Evolutionary conservation across 2,113 vertebrate species (phyloP).

Genomic region (Donacobius atricapilla): DNA sequence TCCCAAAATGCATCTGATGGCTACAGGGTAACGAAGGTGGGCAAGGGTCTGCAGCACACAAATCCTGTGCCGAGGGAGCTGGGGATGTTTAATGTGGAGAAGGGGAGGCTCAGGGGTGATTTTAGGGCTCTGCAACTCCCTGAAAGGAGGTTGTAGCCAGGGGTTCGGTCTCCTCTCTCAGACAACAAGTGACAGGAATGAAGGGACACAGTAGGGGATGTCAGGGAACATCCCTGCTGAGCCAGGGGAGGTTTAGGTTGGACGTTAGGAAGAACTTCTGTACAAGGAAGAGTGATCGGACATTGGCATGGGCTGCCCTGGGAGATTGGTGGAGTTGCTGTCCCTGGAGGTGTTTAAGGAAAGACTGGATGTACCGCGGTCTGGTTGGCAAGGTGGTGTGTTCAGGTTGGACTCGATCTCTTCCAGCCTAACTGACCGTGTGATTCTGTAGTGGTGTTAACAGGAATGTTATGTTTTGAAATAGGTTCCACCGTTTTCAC

Average conservation of each 20-base stretch:
- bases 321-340: background rate
- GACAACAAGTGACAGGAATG: background rate
- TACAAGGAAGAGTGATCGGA: background rate
- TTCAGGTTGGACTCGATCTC: background rate
- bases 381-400: background rate
- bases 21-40: background rate
- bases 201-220: background rate
- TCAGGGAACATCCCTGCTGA: background rate
- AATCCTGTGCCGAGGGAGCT: background rate
- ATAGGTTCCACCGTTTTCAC: background rate
- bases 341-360: background rate
- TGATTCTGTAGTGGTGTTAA: background rate
- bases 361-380: background rate
- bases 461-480: background rate
- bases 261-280: background rate
- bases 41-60: background rate
- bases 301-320: background rate
- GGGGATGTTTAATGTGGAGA: background rate
- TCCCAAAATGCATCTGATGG: background rate
- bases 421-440: background rate
- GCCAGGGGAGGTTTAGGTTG: background rate
- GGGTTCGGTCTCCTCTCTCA: background rate
- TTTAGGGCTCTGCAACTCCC: background rate
- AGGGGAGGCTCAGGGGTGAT: background rate
- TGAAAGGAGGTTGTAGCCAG: background rate